Base-by-base conservation (phyloP, 2,113 vertebrate genomes). In the Daphoenositta chrysoptera region DNA sequence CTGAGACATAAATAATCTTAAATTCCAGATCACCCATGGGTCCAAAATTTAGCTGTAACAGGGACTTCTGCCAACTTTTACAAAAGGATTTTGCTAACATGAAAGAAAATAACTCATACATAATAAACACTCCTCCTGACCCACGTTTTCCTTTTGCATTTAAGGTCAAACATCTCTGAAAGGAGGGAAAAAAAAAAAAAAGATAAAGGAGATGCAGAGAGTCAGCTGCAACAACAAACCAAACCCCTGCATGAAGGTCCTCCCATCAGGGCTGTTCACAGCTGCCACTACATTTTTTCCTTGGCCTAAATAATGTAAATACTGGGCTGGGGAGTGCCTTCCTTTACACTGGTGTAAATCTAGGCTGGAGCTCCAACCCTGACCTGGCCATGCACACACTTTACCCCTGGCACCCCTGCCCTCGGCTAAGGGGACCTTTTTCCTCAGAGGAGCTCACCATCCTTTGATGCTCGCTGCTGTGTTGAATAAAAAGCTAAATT, bases 71-170 rank as follows among this genome's bases (percentile, higher is more conserved):
- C 95, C 91, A 90, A 80, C 27, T 95, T 97, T 72, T 84, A 93
- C 69, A 84, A 87, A 93, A 92, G 86, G 76, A 72, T 90, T 97
- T 93, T 94, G 78, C 94, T 90, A 96, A 94, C 89, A 91, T 96
- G 94, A 96, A 97, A 97, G 91, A 84, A 96, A 93, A 94, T 76
- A 96, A 51, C 73, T 91, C 50, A 69, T 94, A 68, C 81, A 93
- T 93, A 87, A 91, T 76, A 96, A 95, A 94, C 69, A 78, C 66
- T 82, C 61, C 54, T 96, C 70, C 87, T 83, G 91, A 87, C 73
- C 77, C 66, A 44, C 7, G 48, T 84, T 89, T 89, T 91, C 87
- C 78, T 76, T 91, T 76, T 96, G 78, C 91, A 94, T 96, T 94
- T 95, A 82, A 94, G 87, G 95, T 96, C 91, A 94, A 87, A 35